Evolutionary conservation across 2,113 vertebrate genomes (phyloP).

Genomic region (Jacana jacana): DNA sequence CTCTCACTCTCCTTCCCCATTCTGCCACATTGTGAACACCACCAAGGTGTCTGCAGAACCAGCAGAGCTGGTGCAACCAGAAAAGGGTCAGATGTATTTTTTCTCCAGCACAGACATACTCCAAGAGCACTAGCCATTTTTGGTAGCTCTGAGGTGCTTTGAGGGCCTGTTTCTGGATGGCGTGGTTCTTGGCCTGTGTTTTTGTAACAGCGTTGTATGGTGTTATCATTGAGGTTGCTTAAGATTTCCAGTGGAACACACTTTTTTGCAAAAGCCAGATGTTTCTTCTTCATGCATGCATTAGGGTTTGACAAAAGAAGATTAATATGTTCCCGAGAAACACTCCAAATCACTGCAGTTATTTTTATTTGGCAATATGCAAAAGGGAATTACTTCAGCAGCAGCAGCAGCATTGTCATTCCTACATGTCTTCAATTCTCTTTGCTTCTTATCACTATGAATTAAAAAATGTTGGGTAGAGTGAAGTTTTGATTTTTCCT

Average conservation of each 20-base stretch:
- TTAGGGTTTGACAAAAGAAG: not conserved
- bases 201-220: not conserved
- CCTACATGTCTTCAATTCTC: not conserved
- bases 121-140: not conserved
- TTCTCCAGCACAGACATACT: not conserved
- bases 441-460: not conserved
- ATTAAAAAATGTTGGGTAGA: not conserved
- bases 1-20: not conserved
- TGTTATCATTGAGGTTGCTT: not conserved
- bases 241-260: not conserved
- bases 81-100: not conserved
- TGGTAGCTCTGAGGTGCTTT: not conserved
- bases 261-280: not conserved
- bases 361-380: not conserved
- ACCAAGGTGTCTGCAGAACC: not conserved
- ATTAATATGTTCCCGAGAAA: not conserved
- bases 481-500: not conserved
- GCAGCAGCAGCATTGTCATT: not conserved
- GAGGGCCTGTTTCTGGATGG: not conserved
- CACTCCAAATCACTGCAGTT: not conserved
- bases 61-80: not conserved
- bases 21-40: not conserved
- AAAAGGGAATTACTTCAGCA: not conserved
- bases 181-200: not conserved
- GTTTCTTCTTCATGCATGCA: not conserved